Percentiles rank a stretch among this genome's conserved stretches.
These are phyloP conservation scores for Drosophila quinaria DNA, from an alignment of 2,888 invertebrate genomes.

Conservation along the genomic window DNA sequence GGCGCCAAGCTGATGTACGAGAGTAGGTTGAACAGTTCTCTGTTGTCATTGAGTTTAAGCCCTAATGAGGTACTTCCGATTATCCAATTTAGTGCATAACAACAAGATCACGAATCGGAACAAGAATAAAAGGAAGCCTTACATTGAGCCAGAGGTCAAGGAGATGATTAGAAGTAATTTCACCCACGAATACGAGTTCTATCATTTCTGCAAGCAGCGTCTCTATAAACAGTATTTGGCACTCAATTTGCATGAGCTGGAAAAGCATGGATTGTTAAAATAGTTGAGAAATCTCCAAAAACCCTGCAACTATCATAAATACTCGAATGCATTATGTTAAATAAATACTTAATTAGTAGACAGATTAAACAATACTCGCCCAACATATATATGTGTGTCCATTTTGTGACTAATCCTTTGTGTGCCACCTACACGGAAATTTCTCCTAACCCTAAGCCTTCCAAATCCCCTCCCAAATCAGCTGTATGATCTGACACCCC, in stretches of 20 bases:
- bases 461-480: constrained; percentile 36
- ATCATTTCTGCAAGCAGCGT: constrained; percentile 94
- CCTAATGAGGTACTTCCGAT: not conserved
- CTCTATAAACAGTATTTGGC: constrained; percentile 92
- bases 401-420: constrained; percentile 55
- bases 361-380: constrained; percentile 10
- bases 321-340: constrained; percentile 22
- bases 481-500: constrained; percentile 61
- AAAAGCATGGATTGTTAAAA: constrained; percentile 61
- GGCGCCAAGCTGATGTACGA: constrained; percentile 87
- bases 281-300: constrained; percentile 28
- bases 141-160: constrained; percentile 75
- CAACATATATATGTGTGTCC: constrained; percentile 20
- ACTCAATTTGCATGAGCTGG: constrained; percentile 62
- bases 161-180: constrained; percentile 92
- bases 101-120: constrained; percentile 87
- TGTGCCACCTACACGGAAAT: constrained; percentile 27
- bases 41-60: not conserved
- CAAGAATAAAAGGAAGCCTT: constrained; percentile 93
- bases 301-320: constrained; percentile 4
- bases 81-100: constrained; percentile 59
- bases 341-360: constrained; percentile 6
- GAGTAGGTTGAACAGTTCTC: constrained; percentile 57
- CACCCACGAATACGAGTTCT: constrained; percentile 95
- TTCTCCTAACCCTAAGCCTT: constrained; percentile 22